Base-by-base conservation (phyloP, 1,140 invertebrate species). In the Trachymyrmex septentrionalis region DNA sequence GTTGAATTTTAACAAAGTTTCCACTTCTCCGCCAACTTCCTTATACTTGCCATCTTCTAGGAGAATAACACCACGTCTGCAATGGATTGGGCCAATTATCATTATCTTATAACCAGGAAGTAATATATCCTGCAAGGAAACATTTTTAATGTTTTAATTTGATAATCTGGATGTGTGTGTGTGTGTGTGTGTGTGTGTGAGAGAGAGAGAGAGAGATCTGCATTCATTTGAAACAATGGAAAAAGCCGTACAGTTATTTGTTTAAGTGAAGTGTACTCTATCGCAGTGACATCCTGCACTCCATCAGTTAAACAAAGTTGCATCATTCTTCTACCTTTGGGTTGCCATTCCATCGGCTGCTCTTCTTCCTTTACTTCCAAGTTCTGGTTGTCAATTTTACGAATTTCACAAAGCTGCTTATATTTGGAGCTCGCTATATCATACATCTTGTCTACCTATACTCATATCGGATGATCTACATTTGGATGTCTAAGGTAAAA, bases 281-380 rank as follows among this genome's bases (percentile, higher is more conserved):
- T 97, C 0, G 96, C 98, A 77, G 95, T 94, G 38, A 98, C 91
- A 88, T 96, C 95, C 91, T 97, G 96, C 2, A 96, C 95, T 16
- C 98, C 98, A 96, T 98, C 98, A 27, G 97, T 98, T 76, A 98
- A 93, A 69, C 96, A 96, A 55, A 98, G 92, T 93, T 97, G 96
- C 82, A 98, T 95, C 96, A 98, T 97, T 92, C 97, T 94, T 86
- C 96, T 96, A 7, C 93, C 90, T 27, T 91, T 94, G 53, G 91
- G 89, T 66, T 95, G 91, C 91, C 93, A 95, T 21, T 86, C 81
- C 19, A 91, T 81, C 16, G 93, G 89, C 87, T 96, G 88, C 73
- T 96, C 96, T 44, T 94, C 93, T 76, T 95, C 94, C 9, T 95
- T 95, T 19, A 96, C 94, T 86, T 95, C 93, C 14, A 94, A 92